A percentile compares a stretch with the other conserved stretches of the same genome.
Evolutionary conservation across 2,113 vertebrate species (phyloP).

Genomic region (Casuarius casuarius): DNA sequence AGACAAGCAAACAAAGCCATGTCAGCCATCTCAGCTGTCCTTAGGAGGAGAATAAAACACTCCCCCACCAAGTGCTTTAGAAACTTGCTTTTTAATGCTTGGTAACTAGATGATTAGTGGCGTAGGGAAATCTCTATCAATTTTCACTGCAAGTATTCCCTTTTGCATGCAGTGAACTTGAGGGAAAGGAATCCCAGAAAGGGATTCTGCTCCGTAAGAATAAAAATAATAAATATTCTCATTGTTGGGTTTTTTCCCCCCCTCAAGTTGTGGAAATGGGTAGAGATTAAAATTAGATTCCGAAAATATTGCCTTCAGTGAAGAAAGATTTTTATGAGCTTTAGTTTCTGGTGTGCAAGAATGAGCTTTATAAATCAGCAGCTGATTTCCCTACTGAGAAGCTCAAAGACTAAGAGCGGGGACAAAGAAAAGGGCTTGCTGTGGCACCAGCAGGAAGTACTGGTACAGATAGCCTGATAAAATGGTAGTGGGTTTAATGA

Average conservation of each 20-base stretch:
- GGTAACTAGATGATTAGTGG: neutral
- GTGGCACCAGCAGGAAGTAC: neutral
- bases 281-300: slow-evolving; percentile 38
- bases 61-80: neutral
- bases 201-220: neutral
- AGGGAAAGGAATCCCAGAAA: neutral
- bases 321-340: slow-evolving; percentile 27
- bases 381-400: slow-evolving; percentile 45
- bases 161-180: neutral
- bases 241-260: neutral
- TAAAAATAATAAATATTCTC: neutral
- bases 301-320: slow-evolving; percentile 1
- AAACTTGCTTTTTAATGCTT: neutral
- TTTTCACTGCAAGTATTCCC: neutral
- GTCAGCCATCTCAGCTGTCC: neutral
- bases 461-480: neutral
- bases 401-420: neutral
- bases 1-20: neutral
- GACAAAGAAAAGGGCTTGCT: neutral
- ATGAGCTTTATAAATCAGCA: slow-evolving; percentile 52
- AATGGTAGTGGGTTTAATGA: neutral
- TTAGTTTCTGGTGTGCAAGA: neutral
- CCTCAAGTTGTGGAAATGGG: neutral
- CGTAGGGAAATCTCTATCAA: neutral
- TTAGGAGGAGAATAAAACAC: neutral